These are phyloP conservation scores for Bedellia somnulentella DNA, from an alignment of 2,888 invertebrate genomes.

Conservation along the genomic window DNA sequence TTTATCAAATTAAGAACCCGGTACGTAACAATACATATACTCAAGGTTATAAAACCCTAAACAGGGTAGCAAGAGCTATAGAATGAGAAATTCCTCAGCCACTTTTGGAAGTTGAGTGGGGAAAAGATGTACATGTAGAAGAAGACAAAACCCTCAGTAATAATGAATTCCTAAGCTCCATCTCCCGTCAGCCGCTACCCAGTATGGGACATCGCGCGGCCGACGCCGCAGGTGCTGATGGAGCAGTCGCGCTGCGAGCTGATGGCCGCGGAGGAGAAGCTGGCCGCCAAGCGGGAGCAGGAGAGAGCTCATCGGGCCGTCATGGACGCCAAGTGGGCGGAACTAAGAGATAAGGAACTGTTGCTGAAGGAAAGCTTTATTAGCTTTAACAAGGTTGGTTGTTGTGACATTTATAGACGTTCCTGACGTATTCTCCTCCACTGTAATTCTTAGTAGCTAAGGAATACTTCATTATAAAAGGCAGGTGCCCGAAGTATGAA, in stretches of 20 bases:
- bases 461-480: background rate
- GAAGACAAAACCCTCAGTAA: too few relatives aligned
- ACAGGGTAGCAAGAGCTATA: too few relatives aligned
- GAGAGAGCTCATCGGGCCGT: constrained; percentile 30
- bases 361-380: constrained; percentile 60
- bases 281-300: constrained; percentile 40
- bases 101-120: too few relatives aligned
- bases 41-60: too few relatives aligned
- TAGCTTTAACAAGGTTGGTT: constrained; percentile 59
- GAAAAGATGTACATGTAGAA: too few relatives aligned
- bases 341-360: constrained; percentile 52
- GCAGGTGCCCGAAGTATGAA: too few relatives aligned
- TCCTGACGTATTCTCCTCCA: too few relatives aligned
- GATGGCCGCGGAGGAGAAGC: constrained; percentile 45
- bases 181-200: constrained; percentile 59
- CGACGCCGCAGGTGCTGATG: constrained; percentile 55
- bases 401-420: background rate
- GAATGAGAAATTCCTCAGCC: too few relatives aligned
- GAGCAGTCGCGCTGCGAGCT: constrained; percentile 57
- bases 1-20: too few relatives aligned
- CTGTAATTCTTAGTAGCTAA: too few relatives aligned
- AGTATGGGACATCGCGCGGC: constrained; percentile 63
- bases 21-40: too few relatives aligned
- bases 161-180: too few relatives aligned
- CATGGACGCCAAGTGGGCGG: constrained; percentile 59